Conservation (phyloP, 1,140 invertebrate genomes). For the Brachionus rotundiformis region DNA sequence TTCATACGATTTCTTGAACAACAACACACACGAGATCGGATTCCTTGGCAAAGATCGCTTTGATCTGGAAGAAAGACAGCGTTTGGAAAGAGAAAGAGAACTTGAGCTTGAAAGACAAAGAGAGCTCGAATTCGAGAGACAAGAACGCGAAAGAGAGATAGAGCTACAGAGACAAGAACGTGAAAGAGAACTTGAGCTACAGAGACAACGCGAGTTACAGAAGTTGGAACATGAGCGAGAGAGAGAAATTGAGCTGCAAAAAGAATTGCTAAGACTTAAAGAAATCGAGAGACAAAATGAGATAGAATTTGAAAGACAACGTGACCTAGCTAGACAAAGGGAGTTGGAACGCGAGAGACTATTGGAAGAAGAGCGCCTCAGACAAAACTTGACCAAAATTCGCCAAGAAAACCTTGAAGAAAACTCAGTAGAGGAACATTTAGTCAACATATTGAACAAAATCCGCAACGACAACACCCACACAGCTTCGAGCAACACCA, state of each 20-base stretch:
- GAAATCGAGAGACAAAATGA: not conserved
- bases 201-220: not conserved
- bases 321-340: not conserved
- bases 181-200: not conserved
- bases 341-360: not conserved
- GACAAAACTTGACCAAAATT: not conserved
- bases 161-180: not conserved
- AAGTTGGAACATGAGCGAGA: not conserved
- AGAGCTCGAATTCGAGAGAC: not conserved
- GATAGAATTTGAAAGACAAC: not conserved
- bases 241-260: not conserved
- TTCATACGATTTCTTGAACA: not conserved
- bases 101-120: not conserved
- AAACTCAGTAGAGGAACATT: not conserved
- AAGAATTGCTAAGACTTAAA: not conserved
- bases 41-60: constrained; percentile 10
- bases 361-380: constrained; percentile 1
- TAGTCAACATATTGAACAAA: constrained; percentile 15
- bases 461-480: constrained; percentile 12
- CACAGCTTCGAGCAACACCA: not conserved
- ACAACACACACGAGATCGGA: constrained; percentile 8
- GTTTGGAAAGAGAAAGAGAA: not conserved
- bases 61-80: not conserved
- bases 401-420: not conserved
- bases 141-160: not conserved